A percentile compares a stretch with the other conserved stretches of the same genome.
Evolutionary conservation across 2,113 vertebrate species (phyloP).

Genomic region (Mellivora capensis): DNA sequence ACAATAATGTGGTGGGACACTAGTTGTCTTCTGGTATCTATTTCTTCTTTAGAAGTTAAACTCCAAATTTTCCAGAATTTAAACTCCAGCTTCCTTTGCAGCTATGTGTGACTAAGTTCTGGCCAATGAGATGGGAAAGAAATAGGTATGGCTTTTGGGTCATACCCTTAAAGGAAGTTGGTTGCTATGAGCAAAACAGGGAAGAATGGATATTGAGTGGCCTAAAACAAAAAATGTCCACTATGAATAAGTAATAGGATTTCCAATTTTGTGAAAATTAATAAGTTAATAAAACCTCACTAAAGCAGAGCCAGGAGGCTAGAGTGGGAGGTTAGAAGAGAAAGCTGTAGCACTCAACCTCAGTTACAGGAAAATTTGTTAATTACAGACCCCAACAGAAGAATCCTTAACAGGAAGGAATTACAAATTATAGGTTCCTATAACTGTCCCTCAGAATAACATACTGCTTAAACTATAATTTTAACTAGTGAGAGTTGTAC

Average conservation of each 20-base stretch:
- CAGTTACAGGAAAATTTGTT: not conserved
- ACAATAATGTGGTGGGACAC: not conserved
- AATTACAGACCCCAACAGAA: not conserved
- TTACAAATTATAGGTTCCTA: not conserved
- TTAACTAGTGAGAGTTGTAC: too few species aligned
- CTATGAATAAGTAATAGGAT: not conserved
- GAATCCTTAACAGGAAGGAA: not conserved
- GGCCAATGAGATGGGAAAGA: not conserved
- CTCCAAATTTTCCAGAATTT: not conserved
- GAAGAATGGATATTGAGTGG: not conserved
- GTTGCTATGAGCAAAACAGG: not conserved
- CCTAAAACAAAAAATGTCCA: not conserved
- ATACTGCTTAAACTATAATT: too few species aligned
- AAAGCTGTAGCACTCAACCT: not conserved
- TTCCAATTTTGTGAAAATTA: not conserved
- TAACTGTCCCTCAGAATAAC: too few species aligned
- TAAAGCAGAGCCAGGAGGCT: not conserved
- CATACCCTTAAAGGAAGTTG: not conserved
- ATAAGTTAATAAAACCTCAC: not conserved
- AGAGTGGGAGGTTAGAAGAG: not conserved
- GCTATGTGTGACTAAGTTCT: not conserved
- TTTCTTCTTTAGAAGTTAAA: not conserved
- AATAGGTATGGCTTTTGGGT: not conserved
- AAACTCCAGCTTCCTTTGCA: not conserved
- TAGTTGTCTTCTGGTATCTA: not conserved